These are phyloP conservation scores for Homarus gammarus DNA, from an alignment of 2,888 invertebrate species.

Conservation along the genomic window DNA sequence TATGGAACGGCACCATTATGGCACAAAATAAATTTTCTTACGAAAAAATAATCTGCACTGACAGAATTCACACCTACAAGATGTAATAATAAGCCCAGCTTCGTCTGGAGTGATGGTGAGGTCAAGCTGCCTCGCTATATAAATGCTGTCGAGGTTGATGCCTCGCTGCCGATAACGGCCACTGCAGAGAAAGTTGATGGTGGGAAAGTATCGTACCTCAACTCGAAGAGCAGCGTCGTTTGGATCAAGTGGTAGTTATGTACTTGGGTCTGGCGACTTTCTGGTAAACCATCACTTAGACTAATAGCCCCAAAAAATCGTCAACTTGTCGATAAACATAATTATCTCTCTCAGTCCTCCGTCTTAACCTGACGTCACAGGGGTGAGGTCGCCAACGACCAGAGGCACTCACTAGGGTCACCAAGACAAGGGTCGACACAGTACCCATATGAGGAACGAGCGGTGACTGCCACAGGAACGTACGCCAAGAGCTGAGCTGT, in stretches of 20 bases:
- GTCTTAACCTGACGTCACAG: neutral
- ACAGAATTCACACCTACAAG: constrained; percentile 33
- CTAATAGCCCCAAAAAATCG: too few species aligned
- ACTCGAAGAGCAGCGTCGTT: neutral
- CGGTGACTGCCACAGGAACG: neutral
- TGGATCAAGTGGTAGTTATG: neutral
- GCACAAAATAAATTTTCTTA: constrained; percentile 24
- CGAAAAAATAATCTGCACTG: constrained; percentile 40
- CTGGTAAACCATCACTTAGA: neutral
- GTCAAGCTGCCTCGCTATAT: neutral
- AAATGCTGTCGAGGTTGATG: neutral
- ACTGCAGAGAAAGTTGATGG: neutral
- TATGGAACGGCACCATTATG: constrained; percentile 52
- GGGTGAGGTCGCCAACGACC: constrained; percentile 38
- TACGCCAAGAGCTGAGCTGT: neutral
- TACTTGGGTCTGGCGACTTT: neutral
- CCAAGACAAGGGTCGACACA: neutral
- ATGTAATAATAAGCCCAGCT: constrained; percentile 21
- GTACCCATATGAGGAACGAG: constrained; percentile 46
- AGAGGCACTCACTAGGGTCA: neutral
- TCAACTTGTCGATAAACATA: too few species aligned
- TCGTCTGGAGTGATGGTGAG: constrained; percentile 4
- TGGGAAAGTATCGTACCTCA: neutral
- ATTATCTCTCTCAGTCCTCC: constrained; percentile 52
- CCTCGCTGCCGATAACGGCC: constrained; percentile 1